Evolutionary conservation across 2,113 vertebrate genomes (phyloP), one percentile per base, ranked within the genome.

Genomic region (Pluvialis apricaria): DNA sequence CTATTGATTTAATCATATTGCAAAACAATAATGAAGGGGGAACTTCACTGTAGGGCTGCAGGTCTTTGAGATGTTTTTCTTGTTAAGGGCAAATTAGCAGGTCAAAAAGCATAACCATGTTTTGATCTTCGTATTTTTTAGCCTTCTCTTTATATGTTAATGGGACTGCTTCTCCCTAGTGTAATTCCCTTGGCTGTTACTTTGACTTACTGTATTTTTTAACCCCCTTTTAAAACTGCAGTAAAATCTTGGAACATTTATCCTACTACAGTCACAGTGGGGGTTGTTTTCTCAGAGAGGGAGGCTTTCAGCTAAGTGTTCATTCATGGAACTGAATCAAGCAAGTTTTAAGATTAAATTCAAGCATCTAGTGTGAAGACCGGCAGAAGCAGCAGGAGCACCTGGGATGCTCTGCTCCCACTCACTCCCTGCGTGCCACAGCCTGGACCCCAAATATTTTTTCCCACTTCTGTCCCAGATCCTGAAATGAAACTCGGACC

Each of bases 111-210:
- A 92, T 51, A 79, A 5, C 40, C 9, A 8, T 90, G 51, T 91
- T 95, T 92, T 92, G 58, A 92, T 93, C 82, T 86, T 92, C 18
- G 10, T 78, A 66, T 52, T 86, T 86, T 94, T 92, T 87, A 82
- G 45, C 61, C n/a, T 72, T 83, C 75, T 78, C 64, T 82, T 90
- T 85, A 40, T 68, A 70, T 78, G 60, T 70, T 94, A 94, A 78
- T 81, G 13, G 10, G 9, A 64, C 60, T 78, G 44, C 40, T 88
- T 28, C 58, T 93, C 71, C 17, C 38, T 49, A 26, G 28, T 24
- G 13, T 47, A 55, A 55, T 26, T 89, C 65, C 24, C 65, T 68
- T 78, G 75, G 52, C 71, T 58, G 55, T 81, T 92, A 54, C 64
- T 60, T 82, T 80, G 82, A 66, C 44, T 82, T 77, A 36, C 4